Percentiles rank a stretch among this genome's conserved stretches.
These are phyloP conservation scores for Callimorpha dominula DNA, from an alignment of 2,888 invertebrate genomes.

Conservation along the genomic window DNA sequence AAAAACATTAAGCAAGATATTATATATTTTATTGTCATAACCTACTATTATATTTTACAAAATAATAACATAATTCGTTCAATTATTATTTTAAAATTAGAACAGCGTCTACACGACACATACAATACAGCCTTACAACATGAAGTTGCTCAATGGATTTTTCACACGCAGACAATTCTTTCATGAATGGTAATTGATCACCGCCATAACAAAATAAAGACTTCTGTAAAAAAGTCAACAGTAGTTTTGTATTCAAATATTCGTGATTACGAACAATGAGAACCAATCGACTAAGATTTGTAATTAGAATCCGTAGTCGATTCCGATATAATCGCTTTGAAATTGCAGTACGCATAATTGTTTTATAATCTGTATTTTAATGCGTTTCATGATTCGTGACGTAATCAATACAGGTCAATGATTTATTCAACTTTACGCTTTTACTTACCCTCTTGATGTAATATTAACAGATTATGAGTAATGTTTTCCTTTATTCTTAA, in stretches of 20 bases:
- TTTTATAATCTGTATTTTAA: slow-evolving; percentile 35
- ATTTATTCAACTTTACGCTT: slow-evolving; percentile 31
- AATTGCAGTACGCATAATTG: slow-evolving; percentile 29
- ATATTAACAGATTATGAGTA: slow-evolving; percentile 8
- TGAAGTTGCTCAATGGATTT: slow-evolving; percentile 67
- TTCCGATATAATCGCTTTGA: slow-evolving; percentile 37
- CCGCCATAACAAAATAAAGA: slow-evolving; percentile 27
- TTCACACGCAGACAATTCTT: slow-evolving; percentile 74
- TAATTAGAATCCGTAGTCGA: slow-evolving; percentile 42
- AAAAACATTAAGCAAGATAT: background rate
- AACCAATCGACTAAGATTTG: slow-evolving; percentile 42
- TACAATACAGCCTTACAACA: slow-evolving; percentile 72
- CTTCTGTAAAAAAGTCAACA: slow-evolving; percentile 10
- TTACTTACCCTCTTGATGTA: slow-evolving; percentile 30
- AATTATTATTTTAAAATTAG: slow-evolving; percentile 67
- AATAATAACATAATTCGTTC: slow-evolving; percentile 33
- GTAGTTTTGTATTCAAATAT: slow-evolving; percentile 24
- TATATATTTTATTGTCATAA: background rate
- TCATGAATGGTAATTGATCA: slow-evolving; percentile 52
- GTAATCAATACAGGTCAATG: slow-evolving; percentile 29
- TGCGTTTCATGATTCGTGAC: slow-evolving; percentile 27
- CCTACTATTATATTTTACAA: slow-evolving; percentile 16
- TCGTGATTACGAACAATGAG: slow-evolving; percentile 34
- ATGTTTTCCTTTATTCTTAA: no score
- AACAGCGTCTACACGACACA: slow-evolving; percentile 60